Base-by-base conservation (phyloP, 1,140 invertebrate species). In the Chironomus striatipennis region DNA sequence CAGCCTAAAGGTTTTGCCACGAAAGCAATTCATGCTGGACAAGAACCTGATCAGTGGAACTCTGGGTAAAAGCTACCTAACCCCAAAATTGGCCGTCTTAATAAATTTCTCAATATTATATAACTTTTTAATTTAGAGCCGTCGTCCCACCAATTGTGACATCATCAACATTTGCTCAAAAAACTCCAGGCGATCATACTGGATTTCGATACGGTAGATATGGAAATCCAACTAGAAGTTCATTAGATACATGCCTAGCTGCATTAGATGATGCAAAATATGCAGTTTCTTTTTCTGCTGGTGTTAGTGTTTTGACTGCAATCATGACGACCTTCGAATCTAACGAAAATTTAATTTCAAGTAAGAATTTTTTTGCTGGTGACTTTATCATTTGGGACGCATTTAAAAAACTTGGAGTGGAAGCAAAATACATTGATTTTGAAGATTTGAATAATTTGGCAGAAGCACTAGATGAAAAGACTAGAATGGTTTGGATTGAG, bases 341-440 rank as follows among this genome's bases (percentile, higher is more conserved):
- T 73, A 93, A 92, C 2, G 92, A 95, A 80, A 90, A 94, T 79
- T 81, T 95, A 1, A 76, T 95, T 24, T 88, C 86, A 73, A 88
- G 89, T 76, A 89, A 93, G 81, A 92, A 95, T 81, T 81, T 93
- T 15, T 95, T 94, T 80, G 93, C 93, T 76, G 93, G 91, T 10
- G 93, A 91, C 5, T 84, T 84, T 65, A 79, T 84, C 64, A 81
- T 77, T 20, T 7, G 5, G 42, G 5, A 7, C 5, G 10, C 10
- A 7, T 5, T 10, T 43, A 10, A 43, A 43, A 43, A 43, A 43
- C 5, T 43, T 5, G 42, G 42, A 5, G 5, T 43, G 5, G 42
- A 43, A 7, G 42, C 10, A 43, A 5, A 43, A 43, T 43, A 43
- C 42, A 43, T 43, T 43, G 42, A 43, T 43, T 43, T 43, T 43